Percentiles rank a stretch among this genome's conserved stretches.
phyloP scores from a whole-genome alignment of 2,113 vertebrate species.

The Corythornis vintsioides region DNA sequence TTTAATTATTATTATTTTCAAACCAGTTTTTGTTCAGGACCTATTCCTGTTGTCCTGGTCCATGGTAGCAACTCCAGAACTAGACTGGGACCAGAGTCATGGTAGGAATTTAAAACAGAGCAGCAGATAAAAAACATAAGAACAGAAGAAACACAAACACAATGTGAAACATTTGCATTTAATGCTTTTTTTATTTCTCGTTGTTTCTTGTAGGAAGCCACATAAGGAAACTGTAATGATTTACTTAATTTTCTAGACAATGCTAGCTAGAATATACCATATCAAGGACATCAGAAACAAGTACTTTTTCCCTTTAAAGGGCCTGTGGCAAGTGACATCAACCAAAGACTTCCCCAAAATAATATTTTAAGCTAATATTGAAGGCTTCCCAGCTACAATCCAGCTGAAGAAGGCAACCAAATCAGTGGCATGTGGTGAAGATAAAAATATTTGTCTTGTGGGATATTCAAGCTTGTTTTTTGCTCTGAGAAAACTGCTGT shows the following conservation, averaged over 20 bases:
- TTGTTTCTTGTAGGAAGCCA: not conserved
- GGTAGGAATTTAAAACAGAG: not conserved
- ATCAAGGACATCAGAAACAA: not conserved
- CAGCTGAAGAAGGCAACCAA: not conserved
- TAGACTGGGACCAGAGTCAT: not conserved
- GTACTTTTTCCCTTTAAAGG: not conserved
- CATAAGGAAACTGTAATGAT: not conserved
- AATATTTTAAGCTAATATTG: fast-evolving
- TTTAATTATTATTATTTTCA: not conserved
- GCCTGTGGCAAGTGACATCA: not conserved
- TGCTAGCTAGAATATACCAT: not conserved
- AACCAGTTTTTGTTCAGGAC: not conserved
- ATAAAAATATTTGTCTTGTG: not conserved
- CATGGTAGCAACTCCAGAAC: not conserved
- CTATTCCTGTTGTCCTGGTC: not conserved
- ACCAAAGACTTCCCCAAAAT: not conserved
- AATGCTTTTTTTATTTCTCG: not conserved
- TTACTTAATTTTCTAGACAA: not conserved
- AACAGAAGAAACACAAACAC: not conserved
- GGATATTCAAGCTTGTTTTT: not conserved
- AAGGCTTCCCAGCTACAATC: not conserved
- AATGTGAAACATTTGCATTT: not conserved
- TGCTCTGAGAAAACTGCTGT: not conserved
- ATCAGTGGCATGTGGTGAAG: not conserved
- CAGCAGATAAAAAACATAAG: not conserved